These are phyloP conservation scores for human DNA, from an alignment of 2,113 vertebrate genomes.

Conservation along the genomic window GRCh38 chr1:204821501-204822000, in stretches of 20 bases:
- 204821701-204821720: not conserved
- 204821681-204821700: constrained; percentile 54
- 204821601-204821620: not conserved
- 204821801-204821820: not conserved
- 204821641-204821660: not conserved
- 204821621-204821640: not conserved
- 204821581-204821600: not conserved
- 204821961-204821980: too few species aligned
- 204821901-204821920: not conserved
- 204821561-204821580: not conserved
- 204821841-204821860: not conserved
- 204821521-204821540: not conserved
- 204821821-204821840: not conserved
- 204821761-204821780: not conserved
- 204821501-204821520: not conserved
- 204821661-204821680: constrained; percentile 29
- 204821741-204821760: not conserved
- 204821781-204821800: not conserved
- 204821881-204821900: not conserved
- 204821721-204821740: not conserved
- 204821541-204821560: not conserved
- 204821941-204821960: not conserved
- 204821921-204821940: not conserved
- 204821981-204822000: not conserved
- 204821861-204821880: not conserved